Percentiles rank a stretch among this genome's conserved stretches.
phyloP scores from a whole-genome alignment of 2,113 vertebrate genomes.

The Epinephelus lanceolatus region DNA sequence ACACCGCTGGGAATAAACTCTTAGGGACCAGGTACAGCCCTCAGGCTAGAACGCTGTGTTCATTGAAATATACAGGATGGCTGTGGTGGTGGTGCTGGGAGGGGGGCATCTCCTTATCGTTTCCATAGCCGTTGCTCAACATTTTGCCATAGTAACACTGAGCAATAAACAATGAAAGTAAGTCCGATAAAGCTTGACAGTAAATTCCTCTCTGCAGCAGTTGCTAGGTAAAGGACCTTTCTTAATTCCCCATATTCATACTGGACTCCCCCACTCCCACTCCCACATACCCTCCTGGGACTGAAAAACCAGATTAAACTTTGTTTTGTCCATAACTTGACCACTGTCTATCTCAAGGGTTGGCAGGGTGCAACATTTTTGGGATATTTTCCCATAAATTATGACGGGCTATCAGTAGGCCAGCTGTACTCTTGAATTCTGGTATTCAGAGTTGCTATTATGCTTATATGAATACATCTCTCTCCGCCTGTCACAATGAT shows the following conservation, averaged over 20 bases:
- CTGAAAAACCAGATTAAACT: conserved; percentile 66
- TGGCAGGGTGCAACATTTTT: conserved; percentile 76
- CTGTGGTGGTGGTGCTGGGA: too few species aligned
- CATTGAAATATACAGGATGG: neutral
- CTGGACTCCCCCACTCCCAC: conserved; percentile 56
- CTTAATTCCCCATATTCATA: conserved; percentile 72
- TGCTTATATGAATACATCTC: conserved; percentile 81
- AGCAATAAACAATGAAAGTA: conserved; percentile 60
- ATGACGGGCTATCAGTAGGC: conserved; percentile 72
- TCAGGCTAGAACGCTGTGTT: conserved; percentile 1
- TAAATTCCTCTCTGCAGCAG: conserved; percentile 75
- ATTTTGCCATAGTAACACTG: conserved; percentile 57
- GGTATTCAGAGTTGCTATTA: conserved; percentile 75
- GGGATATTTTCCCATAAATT: conserved; percentile 77
- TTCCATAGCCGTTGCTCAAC: conserved; percentile 38
- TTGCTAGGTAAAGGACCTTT: conserved; percentile 82
- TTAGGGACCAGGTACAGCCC: conserved; percentile 27
- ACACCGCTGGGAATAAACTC: conserved; percentile 50
- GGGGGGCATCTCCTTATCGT: conserved; percentile 18
- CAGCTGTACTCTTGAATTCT: conserved; percentile 72
- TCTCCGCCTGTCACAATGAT: conserved; percentile 75
- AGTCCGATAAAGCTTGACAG: conserved; percentile 68
- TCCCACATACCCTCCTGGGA: conserved; percentile 63
- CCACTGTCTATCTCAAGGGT: conserved; percentile 51
- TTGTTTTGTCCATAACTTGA: conserved; percentile 56